These are phyloP conservation scores for Coelopa frigida DNA, from an alignment of 1,140 invertebrate genomes.

Conservation along the genomic window DNA sequence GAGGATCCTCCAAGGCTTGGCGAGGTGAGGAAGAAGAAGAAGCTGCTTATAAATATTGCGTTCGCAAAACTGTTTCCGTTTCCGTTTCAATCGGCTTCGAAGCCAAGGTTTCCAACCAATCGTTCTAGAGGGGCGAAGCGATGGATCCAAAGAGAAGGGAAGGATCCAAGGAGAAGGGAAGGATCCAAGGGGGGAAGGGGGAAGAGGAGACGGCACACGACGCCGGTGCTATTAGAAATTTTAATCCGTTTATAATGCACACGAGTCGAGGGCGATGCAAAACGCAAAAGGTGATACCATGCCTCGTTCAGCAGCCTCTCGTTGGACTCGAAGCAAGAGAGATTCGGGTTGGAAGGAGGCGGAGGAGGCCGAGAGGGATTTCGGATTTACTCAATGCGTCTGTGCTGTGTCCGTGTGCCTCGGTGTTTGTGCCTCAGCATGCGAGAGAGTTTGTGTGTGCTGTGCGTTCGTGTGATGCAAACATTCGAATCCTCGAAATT, in stretches of 20 bases:
- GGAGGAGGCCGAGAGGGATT: constrained; percentile 7
- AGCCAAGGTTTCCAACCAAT: too few relatives aligned
- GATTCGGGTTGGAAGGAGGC: constrained; percentile 12
- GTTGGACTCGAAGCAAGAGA: neutral
- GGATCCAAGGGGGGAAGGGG: too few relatives aligned
- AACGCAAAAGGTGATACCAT: constrained; percentile 26
- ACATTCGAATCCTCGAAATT: constrained; percentile 41
- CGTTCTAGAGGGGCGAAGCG: too few relatives aligned
- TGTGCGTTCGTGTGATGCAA: constrained; percentile 20
- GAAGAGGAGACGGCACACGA: too few relatives aligned
- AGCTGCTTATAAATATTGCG: too few relatives aligned
- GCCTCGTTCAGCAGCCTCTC: constrained; percentile 1
- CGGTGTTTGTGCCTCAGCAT: constrained; percentile 8
- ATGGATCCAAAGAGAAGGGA: too few relatives aligned
- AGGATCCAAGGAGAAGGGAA: too few relatives aligned
- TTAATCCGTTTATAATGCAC: constrained; percentile 39
- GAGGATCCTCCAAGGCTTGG: too few relatives aligned
- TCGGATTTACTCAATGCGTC: constrained; percentile 13
- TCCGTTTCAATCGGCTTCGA: too few relatives aligned
- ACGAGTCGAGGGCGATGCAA: constrained; percentile 27
- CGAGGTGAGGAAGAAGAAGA: too few relatives aligned
- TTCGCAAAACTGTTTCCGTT: too few relatives aligned
- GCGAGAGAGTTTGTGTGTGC: constrained; percentile 12
- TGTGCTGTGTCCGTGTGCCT: too few relatives aligned
- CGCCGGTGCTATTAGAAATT: constrained; percentile 21